Base-by-base conservation (phyloP, 1,140 invertebrate genomes). In the Heliconius melpomene region DNA sequence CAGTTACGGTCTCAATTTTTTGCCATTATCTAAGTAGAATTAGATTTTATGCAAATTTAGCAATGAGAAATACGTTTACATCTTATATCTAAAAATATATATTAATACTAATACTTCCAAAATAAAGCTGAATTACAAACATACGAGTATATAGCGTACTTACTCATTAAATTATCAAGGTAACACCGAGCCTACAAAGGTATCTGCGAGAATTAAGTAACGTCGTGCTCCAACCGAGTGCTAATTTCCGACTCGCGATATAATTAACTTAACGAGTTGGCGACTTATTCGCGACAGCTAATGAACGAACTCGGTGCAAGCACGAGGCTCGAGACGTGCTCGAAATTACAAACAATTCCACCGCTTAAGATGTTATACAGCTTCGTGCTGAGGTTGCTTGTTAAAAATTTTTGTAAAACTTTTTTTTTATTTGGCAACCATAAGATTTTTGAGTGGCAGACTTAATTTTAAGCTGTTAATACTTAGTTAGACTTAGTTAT, bases 201-300 rank as follows among this genome's bases (percentile, higher is more conserved):
- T 66, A 66, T 29, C 60, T 29, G 5, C 8, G n/a, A 60, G 54
- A 46, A 16, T 46, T 20, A 60, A 66, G 36, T 40, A 60, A 23
- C 40, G 60, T 38, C 75, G 66, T 71, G 13, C 70, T 71, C 52
- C 46, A 70, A 71, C 20, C 72, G 32, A n/a, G 54, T 52, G 72
- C 29, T 79, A 75, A 79, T 79, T 75, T 66, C 78, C 57, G 32
- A 13, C 74, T 50, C 32, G 78, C 66, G 78, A 79, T 79, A 75
- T 79, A 79, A 75, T 79, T 72, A 72, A 73, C 20, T 75, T 66
- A 77, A 75, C 36, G 52, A 90, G 84, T 90, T 87, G 77, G 79
- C 79, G 88, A 90, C 86, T 91, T 86, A 89, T 87, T 89, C 85
- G 73, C 87, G 83, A 86, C 86, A 85, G 85, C 88, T 90, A 91